These are phyloP conservation scores for Colletes collaris DNA, from an alignment of 2,888 invertebrate species.

Conservation along the genomic window DNA sequence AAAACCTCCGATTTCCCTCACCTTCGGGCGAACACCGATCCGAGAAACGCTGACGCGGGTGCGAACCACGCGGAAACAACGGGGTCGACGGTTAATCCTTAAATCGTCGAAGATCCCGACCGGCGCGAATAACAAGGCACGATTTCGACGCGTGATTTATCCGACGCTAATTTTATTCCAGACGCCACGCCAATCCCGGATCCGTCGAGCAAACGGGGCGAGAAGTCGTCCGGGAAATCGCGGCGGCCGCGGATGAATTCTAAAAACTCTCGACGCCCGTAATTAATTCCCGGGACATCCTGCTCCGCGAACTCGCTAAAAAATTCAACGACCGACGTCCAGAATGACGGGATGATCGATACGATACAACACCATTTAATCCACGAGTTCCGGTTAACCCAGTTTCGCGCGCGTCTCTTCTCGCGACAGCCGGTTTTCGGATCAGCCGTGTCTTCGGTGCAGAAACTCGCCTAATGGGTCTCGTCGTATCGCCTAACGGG, in stretches of 20 bases:
- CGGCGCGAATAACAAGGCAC: slow-evolving; percentile 48
- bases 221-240: neutral
- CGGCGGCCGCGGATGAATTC: neutral
- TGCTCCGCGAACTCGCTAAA: slow-evolving; percentile 9
- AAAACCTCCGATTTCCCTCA: slow-evolving; percentile 50
- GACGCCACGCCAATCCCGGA: no score
- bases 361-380: slow-evolving; percentile 57
- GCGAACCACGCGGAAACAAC: slow-evolving; percentile 45
- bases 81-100: slow-evolving; percentile 63
- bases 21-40: slow-evolving; percentile 10
- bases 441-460: slow-evolving; percentile 19
- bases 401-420: slow-evolving; percentile 34
- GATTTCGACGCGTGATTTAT: slow-evolving; percentile 44
- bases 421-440: slow-evolving; percentile 32
- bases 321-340: slow-evolving; percentile 25
- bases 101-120: slow-evolving; percentile 50
- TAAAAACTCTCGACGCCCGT: slow-evolving; percentile 1
- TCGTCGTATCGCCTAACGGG: slow-evolving; percentile 59
- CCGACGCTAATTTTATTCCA: slow-evolving; percentile 48
- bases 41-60: slow-evolving; percentile 61
- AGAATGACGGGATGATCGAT: slow-evolving; percentile 44
- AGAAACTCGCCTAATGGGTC: slow-evolving; percentile 46
- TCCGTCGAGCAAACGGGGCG: neutral
- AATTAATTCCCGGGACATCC: slow-evolving; percentile 39
- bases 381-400: slow-evolving; percentile 44